Evolutionary conservation across 2,797 vertebrate genomes (phyloP), one percentile per base, ranked within the genome.

Genomic region (Brachymystax lenok): DNA sequence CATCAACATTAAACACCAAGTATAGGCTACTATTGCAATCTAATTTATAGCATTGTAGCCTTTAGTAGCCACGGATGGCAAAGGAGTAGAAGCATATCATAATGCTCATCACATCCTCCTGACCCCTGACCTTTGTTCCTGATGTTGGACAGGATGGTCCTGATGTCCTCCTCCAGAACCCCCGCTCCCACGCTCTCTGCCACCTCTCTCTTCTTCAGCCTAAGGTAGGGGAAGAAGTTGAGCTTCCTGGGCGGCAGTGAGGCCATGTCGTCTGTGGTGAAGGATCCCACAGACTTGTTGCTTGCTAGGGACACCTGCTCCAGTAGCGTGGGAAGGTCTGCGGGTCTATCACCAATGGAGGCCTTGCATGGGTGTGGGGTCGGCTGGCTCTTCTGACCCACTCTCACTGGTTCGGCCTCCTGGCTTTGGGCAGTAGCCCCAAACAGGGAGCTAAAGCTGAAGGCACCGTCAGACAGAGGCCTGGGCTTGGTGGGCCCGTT

Each of bases 161-260:
- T 87, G 72, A 95, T 82, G 75, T 95, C 92, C 77, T 90, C 87
- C 24, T 79, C 75, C 35, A 90, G 88, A n/a, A 78, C 74, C 46
- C 86, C 85, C 68, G 74, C 83, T 40, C 71, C 70, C 16, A 85
- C 79, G 0, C 52, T 80, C 69, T 66, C 75, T 0, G 81, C 85
- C 46, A 28, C 71, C 77, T 81, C 66, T 69, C 69, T 89, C 86
- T 88, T 93, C 83, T 83, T 94, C 73, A 94, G 82, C 83, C 95
- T 90, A 77, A 95, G 78, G 12, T 96, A 95, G 7, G 96, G 95
- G 87, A 95, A 95, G 21, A 94, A 77, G 21, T 89, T 88, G 17
- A 92, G 63, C 74, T 84, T 95, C 76, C 87, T 86, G 52, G 89
- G 91, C 0, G 81, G 77, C 76, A 86, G 67, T 0, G 85, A 79